Evolutionary conservation across 2,888 invertebrate species (phyloP).

Genomic region (Lasioglossum zephyrum): DNA sequence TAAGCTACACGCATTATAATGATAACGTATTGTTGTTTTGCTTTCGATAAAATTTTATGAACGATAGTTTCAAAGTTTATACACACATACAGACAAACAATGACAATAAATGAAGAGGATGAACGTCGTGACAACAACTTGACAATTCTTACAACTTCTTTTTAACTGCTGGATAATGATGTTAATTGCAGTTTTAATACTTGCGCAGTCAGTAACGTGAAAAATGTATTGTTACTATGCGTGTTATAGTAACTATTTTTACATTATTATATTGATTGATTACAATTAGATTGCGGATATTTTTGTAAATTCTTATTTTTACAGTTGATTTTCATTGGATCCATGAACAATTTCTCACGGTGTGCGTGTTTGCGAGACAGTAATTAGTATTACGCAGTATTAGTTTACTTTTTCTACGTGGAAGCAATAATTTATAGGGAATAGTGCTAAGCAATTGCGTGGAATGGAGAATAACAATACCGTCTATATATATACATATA

Average conservation of each 20-base stretch:
- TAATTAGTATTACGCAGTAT: slow-evolving; percentile 66
- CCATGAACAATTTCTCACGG: slow-evolving; percentile 45
- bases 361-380: slow-evolving; percentile 18
- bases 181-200: not conserved
- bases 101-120: not conserved
- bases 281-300: not conserved
- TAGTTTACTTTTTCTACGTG: slow-evolving; percentile 42
- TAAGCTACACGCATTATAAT: not conserved
- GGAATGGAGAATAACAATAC: not conserved
- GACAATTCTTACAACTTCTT: not conserved
- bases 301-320: not conserved
- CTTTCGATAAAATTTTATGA: not conserved
- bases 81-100: not conserved
- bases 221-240: not conserved
- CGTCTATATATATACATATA: not conserved
- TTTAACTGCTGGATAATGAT: not conserved
- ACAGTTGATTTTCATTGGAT: not conserved
- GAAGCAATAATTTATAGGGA: slow-evolving; percentile 21
- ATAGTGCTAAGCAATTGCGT: slow-evolving; percentile 1
- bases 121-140: not conserved
- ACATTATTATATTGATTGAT: no score
- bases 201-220: not conserved
- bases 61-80: not conserved
- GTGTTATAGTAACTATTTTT: not conserved
- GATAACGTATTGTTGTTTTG: not conserved